Evolutionary conservation across 2,888 invertebrate species (phyloP), one percentile per base, ranked within the genome.

Genomic region (Geotrupes spiniger): DNA sequence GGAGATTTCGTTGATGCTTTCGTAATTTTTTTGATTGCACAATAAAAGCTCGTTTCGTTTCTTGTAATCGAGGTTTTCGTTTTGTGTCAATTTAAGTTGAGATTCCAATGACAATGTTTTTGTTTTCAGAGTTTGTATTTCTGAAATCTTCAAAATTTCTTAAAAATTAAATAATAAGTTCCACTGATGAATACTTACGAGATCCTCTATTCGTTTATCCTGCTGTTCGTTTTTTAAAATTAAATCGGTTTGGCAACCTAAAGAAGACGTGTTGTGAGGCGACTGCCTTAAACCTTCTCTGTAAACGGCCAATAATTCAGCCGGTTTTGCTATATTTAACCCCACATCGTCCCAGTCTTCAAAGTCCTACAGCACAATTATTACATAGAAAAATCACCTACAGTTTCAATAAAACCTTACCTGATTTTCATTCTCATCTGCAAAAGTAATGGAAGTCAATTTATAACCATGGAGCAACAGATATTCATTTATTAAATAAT

Each of bases 331-430:
- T 71, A 89, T 87, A 68, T 92, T 92, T 33, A 92, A 75, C 0
- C 92, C 92, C 9, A 92, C 91, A 74, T 92, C 92, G 71, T 92
- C 90, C 92, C 92, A 92, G 67, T 91, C 89, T 73, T 92, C 91
- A 75, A 91, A 90, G 72, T 91, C 90, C 83, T 86, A 59, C 10
- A 68, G 63, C 47, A 40, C 39, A 43, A 39, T 15, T 12, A 2
- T 11, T 2, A 42, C 10, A n/a, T 39, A 12, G 9, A 31, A 31
- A 9, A 5, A 6, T 12, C 10, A 4, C 44, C 21, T 36, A 6
- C 6, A 25, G 4, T 43, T 11, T 14, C 12, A 31, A 42, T 10
- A 31, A n/a, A 36, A 36, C 37, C 57, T 48, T 63, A 86, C 87
- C 79, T 92, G 92, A 70, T 89, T 82, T 65, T 89, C 89, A 76